A percentile compares a stretch with the other conserved stretches of the same genome.
phyloP scores from a whole-genome alignment of 2,113 vertebrate species.

The Albula glossodonta region DNA sequence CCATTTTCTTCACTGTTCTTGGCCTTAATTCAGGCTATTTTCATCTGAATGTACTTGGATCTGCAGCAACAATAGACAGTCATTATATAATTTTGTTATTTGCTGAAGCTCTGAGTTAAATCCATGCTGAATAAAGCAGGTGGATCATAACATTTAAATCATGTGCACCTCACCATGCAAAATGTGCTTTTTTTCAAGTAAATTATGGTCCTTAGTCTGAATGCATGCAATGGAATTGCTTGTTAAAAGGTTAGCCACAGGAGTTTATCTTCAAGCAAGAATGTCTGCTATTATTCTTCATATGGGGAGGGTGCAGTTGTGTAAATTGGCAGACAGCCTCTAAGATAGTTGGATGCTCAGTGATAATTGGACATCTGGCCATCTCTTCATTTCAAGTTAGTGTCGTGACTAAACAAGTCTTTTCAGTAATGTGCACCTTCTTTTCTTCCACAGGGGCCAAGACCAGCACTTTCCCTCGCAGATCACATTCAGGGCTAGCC shows the following conservation, averaged over 20 bases:
- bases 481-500: background rate
- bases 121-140: background rate
- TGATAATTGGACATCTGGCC: background rate
- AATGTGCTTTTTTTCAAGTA: background rate
- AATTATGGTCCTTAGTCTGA: background rate
- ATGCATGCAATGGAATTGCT: background rate
- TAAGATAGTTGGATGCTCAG: background rate
- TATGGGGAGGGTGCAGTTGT: background rate
- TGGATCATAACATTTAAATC: background rate
- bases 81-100: background rate
- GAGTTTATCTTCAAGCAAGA: background rate
- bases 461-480: background rate
- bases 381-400: background rate
- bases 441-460: background rate
- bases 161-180: background rate
- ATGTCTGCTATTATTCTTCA: background rate
- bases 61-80: background rate
- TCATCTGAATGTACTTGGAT: constrained; percentile 6
- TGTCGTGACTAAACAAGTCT: background rate
- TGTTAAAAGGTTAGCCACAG: background rate
- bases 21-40: background rate
- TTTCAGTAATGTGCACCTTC: background rate
- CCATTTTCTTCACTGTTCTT: background rate
- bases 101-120: background rate
- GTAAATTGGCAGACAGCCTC: background rate